Evolutionary conservation across 2,113 vertebrate species (phyloP).

Genomic region (Pelobates fuscus): DNA sequence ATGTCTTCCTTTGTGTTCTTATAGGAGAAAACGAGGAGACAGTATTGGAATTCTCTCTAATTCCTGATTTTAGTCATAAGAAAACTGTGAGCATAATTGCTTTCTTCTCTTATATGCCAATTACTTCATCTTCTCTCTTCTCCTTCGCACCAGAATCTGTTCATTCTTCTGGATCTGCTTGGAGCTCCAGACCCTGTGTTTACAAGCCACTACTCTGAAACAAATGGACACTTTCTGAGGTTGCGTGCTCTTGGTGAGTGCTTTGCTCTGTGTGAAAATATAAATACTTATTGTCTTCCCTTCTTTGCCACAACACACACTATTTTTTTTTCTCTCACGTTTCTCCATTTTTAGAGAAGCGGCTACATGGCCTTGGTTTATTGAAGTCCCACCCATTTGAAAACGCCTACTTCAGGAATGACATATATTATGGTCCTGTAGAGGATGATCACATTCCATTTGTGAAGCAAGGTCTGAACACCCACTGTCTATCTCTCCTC

Average conservation of each 20-base stretch:
- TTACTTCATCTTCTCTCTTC: constrained; percentile 11
- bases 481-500: neutral
- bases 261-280: neutral
- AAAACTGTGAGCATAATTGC: too few relatives aligned
- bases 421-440: constrained; percentile 74
- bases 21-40: too few relatives aligned
- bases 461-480: constrained; percentile 72
- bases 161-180: constrained; percentile 85
- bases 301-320: too few relatives aligned
- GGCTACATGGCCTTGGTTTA: constrained; percentile 77
- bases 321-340: neutral
- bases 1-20: too few relatives aligned
- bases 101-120: too few relatives aligned
- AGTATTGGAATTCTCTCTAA: too few relatives aligned
- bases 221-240: constrained; percentile 48
- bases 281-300: neutral
- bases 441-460: constrained; percentile 89
- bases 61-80: too few relatives aligned
- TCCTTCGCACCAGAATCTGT: constrained; percentile 78
- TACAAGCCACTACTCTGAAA: constrained; percentile 84
- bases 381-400: constrained; percentile 72
- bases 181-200: constrained; percentile 77
- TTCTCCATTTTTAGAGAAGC: constrained; percentile 71
- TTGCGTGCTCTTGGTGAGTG: constrained; percentile 12
- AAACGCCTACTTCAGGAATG: constrained; percentile 79